Evolutionary conservation across 2,888 invertebrate genomes (phyloP).

Genomic region (Germaria angustata): DNA sequence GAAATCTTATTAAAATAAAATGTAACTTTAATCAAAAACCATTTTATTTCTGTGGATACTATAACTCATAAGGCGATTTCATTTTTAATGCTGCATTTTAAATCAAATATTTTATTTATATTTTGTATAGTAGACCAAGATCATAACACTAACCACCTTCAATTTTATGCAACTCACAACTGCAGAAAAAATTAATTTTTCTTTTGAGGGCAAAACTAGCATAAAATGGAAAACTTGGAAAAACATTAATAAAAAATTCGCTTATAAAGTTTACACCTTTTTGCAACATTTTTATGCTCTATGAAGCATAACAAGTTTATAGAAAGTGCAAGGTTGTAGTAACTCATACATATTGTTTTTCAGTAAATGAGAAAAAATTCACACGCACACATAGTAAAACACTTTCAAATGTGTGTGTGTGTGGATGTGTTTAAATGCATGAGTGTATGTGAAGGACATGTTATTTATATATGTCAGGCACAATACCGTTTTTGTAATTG

Average conservation of each 20-base stretch:
- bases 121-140: background rate
- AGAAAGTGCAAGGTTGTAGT: conserved; percentile 56
- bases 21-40: no score
- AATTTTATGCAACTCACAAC: conserved; percentile 37
- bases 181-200: conserved; percentile 36
- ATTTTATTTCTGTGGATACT: background rate
- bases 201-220: conserved; percentile 19
- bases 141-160: background rate
- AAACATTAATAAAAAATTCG: background rate
- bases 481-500: background rate
- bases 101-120: background rate
- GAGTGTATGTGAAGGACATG: background rate
- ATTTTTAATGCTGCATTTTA: background rate
- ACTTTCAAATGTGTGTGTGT: background rate
- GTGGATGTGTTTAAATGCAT: background rate
- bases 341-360: conserved; percentile 48
- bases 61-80: background rate
- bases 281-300: conserved; percentile 61
- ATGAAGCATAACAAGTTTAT: conserved; percentile 58
- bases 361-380: conserved; percentile 35
- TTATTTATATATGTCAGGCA: background rate
- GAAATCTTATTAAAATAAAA: background rate
- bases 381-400: background rate
- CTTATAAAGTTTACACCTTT: conserved; percentile 46
- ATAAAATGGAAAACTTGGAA: conserved; percentile 1